Conservation (phyloP, 92 coral and sea anemone genomes). For the Palythoa grandiflora region DNA sequence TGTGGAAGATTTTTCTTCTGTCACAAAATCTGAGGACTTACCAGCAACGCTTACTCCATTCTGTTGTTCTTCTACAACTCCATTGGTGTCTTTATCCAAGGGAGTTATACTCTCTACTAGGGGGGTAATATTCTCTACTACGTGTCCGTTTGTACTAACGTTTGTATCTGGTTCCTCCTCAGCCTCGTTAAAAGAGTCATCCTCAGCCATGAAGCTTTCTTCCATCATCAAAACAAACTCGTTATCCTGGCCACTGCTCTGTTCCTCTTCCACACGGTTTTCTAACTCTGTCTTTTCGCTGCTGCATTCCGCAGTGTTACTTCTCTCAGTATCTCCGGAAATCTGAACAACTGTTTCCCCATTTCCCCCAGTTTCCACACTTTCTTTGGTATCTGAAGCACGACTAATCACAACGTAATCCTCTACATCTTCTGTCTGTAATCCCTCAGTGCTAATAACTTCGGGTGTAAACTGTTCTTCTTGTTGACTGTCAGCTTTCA, state of each 20-base stretch:
- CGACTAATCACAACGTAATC: conserved; percentile 38
- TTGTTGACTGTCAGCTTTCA: background rate
- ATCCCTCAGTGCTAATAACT: background rate
- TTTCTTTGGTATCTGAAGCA: conserved; percentile 11
- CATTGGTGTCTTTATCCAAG: background rate
- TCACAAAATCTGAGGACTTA: background rate
- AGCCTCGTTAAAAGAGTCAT: background rate
- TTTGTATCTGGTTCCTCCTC: background rate
- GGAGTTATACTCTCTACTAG: background rate
- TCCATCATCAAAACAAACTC: conserved; percentile 37
- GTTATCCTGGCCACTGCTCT: background rate
- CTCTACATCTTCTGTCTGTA: conserved; percentile 24
- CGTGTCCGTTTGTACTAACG: conserved; percentile 21
- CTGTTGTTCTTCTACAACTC: background rate
- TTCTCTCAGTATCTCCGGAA: background rate
- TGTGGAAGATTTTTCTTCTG: background rate
- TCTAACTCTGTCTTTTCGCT: background rate
- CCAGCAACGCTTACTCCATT: background rate
- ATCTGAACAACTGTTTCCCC: background rate
- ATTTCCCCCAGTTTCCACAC: background rate
- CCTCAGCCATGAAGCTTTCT: conserved; percentile 18
- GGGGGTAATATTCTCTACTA: background rate
- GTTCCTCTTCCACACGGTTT: background rate
- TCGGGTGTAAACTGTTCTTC: background rate
- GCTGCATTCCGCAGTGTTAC: background rate